Percentiles rank a stretch among this genome's conserved stretches.
Evolutionary conservation across 2,797 vertebrate genomes (phyloP).

Genomic region (Chaenodraco wilsoni): DNA sequence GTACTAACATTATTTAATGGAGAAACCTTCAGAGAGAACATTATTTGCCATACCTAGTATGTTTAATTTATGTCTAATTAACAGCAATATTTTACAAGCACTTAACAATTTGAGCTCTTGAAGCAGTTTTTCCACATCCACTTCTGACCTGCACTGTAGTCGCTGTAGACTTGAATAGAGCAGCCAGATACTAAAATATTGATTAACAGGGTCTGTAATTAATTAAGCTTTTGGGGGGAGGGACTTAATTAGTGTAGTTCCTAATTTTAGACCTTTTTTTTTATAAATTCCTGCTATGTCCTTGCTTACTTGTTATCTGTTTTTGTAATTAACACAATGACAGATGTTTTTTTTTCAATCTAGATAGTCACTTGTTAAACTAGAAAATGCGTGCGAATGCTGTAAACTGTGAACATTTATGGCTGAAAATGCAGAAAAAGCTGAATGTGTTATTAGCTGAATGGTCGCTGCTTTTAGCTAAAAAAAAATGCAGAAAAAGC

Average conservation of each 20-base stretch:
- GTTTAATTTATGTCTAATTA: not conserved
- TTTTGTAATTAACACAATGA: not conserved
- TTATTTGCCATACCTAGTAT: not conserved
- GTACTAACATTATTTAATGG: not conserved
- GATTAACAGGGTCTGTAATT: not conserved
- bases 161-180: slow-evolving; percentile 6
- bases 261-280: not conserved
- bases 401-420: too few relatives aligned
- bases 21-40: not conserved
- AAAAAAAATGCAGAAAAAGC: too few relatives aligned
- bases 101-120: not conserved
- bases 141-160: slow-evolving; percentile 9
- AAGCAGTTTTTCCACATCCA: not conserved
- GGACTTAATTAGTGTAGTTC: not conserved
- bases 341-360: not conserved
- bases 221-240: not conserved
- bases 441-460: too few relatives aligned
- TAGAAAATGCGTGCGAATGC: too few relatives aligned
- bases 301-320: not conserved
- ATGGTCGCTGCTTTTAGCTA: too few relatives aligned
- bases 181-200: slow-evolving; percentile 14
- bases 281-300: not conserved
- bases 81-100: not conserved
- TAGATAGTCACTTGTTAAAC: not conserved
- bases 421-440: too few relatives aligned